phyloP scores from a whole-genome alignment of 2,888 invertebrate genomes.

The Polyommatus iphigenia region DNA sequence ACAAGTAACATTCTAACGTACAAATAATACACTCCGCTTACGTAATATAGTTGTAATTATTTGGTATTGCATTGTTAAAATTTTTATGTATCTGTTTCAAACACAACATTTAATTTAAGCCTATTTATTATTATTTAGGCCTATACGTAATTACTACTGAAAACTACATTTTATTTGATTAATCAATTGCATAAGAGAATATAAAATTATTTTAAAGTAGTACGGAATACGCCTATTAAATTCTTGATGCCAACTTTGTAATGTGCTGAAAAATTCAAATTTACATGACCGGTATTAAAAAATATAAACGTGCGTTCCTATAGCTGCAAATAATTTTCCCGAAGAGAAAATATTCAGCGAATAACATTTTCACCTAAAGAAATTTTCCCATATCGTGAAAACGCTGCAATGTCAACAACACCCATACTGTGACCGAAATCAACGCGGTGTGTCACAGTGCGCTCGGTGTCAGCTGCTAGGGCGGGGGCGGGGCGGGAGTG shows the following conservation, averaged over 20 bases:
- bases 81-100: not conserved
- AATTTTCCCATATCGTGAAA: not conserved
- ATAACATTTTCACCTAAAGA: not conserved
- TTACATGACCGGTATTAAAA: not conserved
- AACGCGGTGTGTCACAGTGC: conserved; percentile 35
- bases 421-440: conserved; percentile 33
- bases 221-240: too few species aligned
- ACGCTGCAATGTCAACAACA: conserved; percentile 37
- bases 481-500: conserved; percentile 28
- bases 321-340: not conserved
- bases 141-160: too few species aligned
- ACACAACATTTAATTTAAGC: not conserved
- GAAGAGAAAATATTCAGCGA: conserved; percentile 1
- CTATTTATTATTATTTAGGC: too few species aligned
- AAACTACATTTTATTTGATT: not conserved
- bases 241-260: not conserved
- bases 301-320: not conserved
- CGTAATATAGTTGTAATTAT: not conserved
- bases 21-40: not conserved
- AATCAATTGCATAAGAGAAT: too few species aligned
- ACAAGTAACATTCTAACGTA: conserved; percentile 44
- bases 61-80: not conserved
- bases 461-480: conserved; percentile 43
- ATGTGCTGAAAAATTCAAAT: not conserved
- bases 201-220: too few species aligned